Conservation (phyloP, 2,113 vertebrate genomes). For the Anguilla rostrata region DNA sequence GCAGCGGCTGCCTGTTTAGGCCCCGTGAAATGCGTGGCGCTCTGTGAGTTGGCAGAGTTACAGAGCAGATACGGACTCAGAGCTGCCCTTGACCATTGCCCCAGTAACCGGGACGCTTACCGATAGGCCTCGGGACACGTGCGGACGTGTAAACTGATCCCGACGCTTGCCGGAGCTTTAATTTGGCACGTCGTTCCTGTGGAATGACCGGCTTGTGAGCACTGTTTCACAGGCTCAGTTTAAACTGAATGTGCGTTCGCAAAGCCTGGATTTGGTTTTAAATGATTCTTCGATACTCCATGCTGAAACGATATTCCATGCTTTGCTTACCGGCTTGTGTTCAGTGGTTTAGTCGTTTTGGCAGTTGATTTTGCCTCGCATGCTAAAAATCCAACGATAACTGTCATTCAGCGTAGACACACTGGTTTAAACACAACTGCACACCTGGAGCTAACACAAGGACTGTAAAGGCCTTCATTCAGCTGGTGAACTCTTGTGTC, state of each 20-base stretch:
- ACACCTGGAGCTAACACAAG: background rate
- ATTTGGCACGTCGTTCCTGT: too few species aligned
- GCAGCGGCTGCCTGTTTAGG: background rate
- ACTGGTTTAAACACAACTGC: background rate
- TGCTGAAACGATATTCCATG: background rate
- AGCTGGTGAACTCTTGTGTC: background rate
- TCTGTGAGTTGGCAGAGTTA: background rate
- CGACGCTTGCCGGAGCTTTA: background rate
- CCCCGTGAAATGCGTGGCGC: background rate
- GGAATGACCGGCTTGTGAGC: too few species aligned
- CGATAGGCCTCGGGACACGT: background rate
- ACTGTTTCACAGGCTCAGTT: background rate
- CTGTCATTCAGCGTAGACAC: background rate
- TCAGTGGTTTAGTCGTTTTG: background rate
- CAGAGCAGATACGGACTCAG: background rate
- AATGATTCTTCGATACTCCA: background rate
- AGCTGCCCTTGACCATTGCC: background rate
- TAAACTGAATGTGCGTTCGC: background rate
- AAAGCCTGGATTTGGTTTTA: background rate
- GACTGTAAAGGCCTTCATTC: background rate
- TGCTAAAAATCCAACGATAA: background rate
- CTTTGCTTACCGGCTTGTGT: background rate
- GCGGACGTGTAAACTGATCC: background rate
- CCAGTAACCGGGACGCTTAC: background rate
- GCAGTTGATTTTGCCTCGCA: background rate